Evolutionary conservation across 1,140 invertebrate species (phyloP).

Genomic region (Latrodectus geometricus): DNA sequence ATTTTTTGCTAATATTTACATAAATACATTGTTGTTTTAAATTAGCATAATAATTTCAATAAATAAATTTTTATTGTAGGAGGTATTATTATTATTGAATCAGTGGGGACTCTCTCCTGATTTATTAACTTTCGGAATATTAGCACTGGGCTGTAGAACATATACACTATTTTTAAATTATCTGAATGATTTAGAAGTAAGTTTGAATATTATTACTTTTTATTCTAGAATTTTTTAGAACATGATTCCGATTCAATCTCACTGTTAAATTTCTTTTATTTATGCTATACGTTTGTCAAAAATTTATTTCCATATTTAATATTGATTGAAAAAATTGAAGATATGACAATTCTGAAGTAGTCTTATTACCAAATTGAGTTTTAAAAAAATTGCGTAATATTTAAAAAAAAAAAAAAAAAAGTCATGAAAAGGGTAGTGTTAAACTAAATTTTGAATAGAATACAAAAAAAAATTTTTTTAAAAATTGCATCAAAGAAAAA

Average conservation of each 20-base stretch:
- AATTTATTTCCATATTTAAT: not conserved
- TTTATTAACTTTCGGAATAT: slow-evolving; percentile 85
- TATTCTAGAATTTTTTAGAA: not conserved
- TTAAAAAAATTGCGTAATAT: too few species aligned
- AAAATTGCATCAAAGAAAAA: too few species aligned
- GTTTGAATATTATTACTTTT: slow-evolving; percentile 53
- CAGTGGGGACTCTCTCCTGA: slow-evolving; percentile 76
- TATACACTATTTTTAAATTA: slow-evolving; percentile 75
- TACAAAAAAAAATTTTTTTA: too few species aligned
- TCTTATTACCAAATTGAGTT: not conserved
- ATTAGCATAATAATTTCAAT: slow-evolving; percentile 49
- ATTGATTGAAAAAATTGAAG: not conserved
- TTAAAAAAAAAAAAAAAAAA: too few species aligned
- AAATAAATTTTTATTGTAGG: slow-evolving; percentile 67
- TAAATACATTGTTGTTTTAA: not conserved
- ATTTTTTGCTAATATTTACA: not conserved
- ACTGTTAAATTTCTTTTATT: not conserved
- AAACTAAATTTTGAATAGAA: too few species aligned
- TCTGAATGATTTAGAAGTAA: slow-evolving; percentile 77
- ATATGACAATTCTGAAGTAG: not conserved
- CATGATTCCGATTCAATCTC: not conserved
- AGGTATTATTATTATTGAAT: slow-evolving; percentile 76
- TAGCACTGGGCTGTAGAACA: slow-evolving; percentile 81
- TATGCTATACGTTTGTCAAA: not conserved
- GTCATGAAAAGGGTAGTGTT: too few species aligned